Base-by-base conservation (phyloP, 2,797 vertebrate species). In the Poeciliopsis paucimaculata region DNA sequence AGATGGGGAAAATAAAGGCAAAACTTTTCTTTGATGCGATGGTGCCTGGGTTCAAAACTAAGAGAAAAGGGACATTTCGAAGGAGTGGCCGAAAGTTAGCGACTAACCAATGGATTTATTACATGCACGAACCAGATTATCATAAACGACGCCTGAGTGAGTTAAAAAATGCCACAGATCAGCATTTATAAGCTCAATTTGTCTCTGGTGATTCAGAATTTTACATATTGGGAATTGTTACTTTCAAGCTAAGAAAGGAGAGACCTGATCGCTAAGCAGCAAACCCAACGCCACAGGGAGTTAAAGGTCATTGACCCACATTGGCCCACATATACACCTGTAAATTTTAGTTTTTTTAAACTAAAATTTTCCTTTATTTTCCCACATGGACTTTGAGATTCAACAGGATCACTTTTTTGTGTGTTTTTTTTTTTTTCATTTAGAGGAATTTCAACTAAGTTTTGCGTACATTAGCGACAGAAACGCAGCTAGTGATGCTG, bases 1-100 rank as follows among this genome's bases (percentile, higher is more conserved):
- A 26, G 36, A 80, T 82, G 82, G 90, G 41, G 8, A 5, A 9
- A 80, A 49, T 26, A 76, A 49, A 84, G 60, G 66, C 9, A 45
- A 68, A 70, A 23, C 5, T 34, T 72, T 53, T 75, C 77, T 80
- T 55, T 62, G 80, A 66, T 60, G 43, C 34, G 76, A 78, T 26
- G 51, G 20, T 46, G 68, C 6, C 26, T 4, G 15, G 26, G 68
- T 28, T 71, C 41, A n/a, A 71, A 43, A 45, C 66, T 70, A 70
- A 28, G 39, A 31, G 66, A n/a, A 72, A 28, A 3, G 43, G 26
- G 23, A 43, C 8, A 43, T 26, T 70, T 28, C 39, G 15, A 46
- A 70, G 39, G 23, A 45, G 39, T 70, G 66, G 41, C 66, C 45
- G 9, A 72, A 72, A 1, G 13, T 46, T 9, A 16, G 43, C 13